A percentile compares a stretch with the other conserved stretches of the same genome.
phyloP scores from a whole-genome alignment of 2,888 invertebrate species.

The Vesta saturnalis region DNA sequence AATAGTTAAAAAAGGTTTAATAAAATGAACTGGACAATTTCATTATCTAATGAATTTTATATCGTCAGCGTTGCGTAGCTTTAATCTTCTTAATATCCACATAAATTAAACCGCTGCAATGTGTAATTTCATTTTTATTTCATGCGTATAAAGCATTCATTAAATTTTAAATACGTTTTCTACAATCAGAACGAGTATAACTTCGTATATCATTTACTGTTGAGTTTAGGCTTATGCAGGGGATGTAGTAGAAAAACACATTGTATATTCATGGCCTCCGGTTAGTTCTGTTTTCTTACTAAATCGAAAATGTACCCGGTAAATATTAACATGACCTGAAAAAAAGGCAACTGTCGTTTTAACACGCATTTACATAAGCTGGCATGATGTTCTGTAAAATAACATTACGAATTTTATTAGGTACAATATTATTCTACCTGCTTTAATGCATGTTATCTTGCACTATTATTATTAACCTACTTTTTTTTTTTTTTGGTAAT shows the following conservation, averaged over 20 bases:
- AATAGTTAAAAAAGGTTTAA: neutral
- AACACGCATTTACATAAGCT: neutral
- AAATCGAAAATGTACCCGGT: constrained; percentile 13
- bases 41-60: neutral
- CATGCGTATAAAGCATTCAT: neutral
- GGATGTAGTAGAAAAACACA: neutral
- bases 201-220: neutral
- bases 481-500: neutral
- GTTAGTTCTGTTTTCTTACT: constrained; percentile 15
- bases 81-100: neutral
- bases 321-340: constrained; percentile 12
- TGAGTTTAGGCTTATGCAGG: neutral
- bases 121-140: neutral
- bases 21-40: neutral
- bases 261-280: constrained; percentile 8
- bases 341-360: constrained; percentile 8
- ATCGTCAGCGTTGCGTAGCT: neutral
- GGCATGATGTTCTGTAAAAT: neutral
- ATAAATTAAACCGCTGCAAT: neutral
- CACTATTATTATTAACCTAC: neutral
- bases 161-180: neutral
- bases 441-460: neutral
- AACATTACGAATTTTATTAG: neutral
- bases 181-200: neutral
- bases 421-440: neutral